These are phyloP conservation scores for Meles meles DNA, from an alignment of 2,113 vertebrate genomes.

Conservation along the genomic window DNA sequence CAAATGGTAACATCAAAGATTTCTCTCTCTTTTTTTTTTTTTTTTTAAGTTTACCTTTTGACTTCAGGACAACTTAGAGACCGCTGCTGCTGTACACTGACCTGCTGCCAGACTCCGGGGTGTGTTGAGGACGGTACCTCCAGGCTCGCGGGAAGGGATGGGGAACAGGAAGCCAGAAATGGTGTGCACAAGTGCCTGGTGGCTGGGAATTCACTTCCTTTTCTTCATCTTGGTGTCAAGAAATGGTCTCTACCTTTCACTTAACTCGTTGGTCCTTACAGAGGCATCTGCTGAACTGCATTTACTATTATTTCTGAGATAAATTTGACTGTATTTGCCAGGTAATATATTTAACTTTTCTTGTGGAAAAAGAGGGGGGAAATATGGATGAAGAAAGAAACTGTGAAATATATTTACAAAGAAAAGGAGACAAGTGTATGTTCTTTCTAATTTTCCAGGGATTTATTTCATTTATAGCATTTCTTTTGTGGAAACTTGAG, in stretches of 20 bases:
- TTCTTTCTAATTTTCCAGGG: slow-evolving; percentile 3
- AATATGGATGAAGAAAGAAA: background rate
- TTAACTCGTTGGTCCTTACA: background rate
- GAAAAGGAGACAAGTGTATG: background rate
- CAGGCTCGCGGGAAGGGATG: background rate
- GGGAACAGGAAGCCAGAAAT: background rate
- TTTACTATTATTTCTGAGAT: slow-evolving; percentile 6
- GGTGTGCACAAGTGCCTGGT: background rate
- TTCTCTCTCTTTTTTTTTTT: background rate
- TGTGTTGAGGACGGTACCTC: background rate
- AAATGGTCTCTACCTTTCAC: background rate
- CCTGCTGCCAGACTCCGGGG: background rate
- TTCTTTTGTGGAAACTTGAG: background rate
- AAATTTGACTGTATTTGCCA: background rate
- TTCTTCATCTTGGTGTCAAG: background rate
- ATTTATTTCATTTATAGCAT: background rate
- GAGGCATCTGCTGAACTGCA: background rate
- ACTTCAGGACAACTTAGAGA: background rate
- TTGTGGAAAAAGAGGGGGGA: background rate
- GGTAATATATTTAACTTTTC: background rate
- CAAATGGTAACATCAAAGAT: background rate
- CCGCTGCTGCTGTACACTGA: background rate
- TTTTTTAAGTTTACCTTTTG: background rate
- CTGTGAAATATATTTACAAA: background rate
- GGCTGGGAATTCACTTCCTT: background rate